Evolutionary conservation across 2,113 vertebrate genomes (phyloP).

Genomic region (human): GRCh38 chr14:98572001-98572500

Average conservation of each 20-base stretch:
- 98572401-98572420: background rate
- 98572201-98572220: background rate
- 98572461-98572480: background rate
- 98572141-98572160: background rate
- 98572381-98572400: background rate
- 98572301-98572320: background rate
- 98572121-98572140: background rate
- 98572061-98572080: background rate
- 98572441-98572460: background rate
- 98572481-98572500: background rate
- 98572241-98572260: background rate
- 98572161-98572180: background rate
- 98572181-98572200: fast-evolving
- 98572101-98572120: background rate
- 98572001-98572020: background rate
- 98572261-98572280: background rate
- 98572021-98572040: background rate
- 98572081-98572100: background rate
- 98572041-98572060: background rate
- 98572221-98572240: background rate
- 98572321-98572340: background rate
- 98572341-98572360: background rate
- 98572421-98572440: background rate
- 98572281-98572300: background rate
- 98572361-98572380: background rate